Conservation (phyloP, 37 sponge, comb jelly and placozoan genomes). For the Aphrocallistes beatrix region DNA sequence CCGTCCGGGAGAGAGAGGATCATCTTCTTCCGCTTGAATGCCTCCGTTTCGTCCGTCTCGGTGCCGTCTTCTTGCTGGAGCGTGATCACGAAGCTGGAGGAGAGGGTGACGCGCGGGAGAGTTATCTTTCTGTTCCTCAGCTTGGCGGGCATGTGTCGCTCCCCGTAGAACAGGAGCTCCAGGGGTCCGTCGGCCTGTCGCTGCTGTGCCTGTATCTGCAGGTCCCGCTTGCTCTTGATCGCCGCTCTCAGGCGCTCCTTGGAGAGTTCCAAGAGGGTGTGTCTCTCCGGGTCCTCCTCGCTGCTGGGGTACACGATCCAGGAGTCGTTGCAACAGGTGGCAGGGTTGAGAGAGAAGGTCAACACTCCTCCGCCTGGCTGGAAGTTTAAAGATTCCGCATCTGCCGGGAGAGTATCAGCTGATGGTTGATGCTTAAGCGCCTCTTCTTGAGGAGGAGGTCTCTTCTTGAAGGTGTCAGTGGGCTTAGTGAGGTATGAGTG, state of each 20-base stretch:
- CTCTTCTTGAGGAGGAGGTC: not conserved
- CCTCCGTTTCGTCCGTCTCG: not conserved
- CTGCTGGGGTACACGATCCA: slow-evolving; percentile 57
- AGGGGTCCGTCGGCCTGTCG: not conserved
- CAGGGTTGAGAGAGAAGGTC: not conserved
- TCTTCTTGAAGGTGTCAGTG: not conserved
- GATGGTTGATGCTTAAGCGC: not conserved
- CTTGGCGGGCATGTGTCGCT: slow-evolving; percentile 9
- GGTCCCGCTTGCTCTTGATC: not conserved
- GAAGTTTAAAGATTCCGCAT: not conserved
- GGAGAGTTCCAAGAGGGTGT: slow-evolving; percentile 43
- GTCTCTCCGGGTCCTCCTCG: slow-evolving; percentile 50
- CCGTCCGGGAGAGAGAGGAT: not conserved
- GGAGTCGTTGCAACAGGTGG: not conserved
- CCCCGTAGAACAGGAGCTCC: not conserved
- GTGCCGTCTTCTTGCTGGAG: not conserved
- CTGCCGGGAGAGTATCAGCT: not conserved
- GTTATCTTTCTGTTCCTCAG: not conserved
- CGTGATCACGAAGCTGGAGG: slow-evolving; percentile 4
- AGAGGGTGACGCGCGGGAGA: not conserved
- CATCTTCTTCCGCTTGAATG: not conserved
- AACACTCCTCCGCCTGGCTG: not conserved
- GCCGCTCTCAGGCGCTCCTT: not conserved
- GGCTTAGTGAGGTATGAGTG: not conserved
- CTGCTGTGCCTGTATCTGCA: slow-evolving; percentile 1